Percentiles rank a stretch among this genome's conserved stretches.
phyloP scores from a whole-genome alignment of 2,113 vertebrate genomes.

The Ictalurus furcatus region DNA sequence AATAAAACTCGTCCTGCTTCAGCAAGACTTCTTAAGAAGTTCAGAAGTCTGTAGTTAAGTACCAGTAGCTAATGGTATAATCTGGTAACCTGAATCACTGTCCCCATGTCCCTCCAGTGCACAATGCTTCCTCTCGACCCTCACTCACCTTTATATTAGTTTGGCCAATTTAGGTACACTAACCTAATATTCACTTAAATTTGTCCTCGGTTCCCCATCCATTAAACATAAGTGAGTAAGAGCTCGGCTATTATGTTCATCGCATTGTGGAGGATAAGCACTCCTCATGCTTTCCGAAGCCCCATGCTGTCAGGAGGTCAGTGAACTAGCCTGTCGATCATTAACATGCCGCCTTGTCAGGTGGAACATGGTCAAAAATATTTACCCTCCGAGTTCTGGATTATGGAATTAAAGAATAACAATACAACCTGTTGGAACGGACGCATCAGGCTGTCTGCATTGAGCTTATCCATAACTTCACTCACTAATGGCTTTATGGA shows the following conservation, averaged over 20 bases:
- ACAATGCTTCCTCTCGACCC: too few species aligned
- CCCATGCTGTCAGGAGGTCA: constrained; percentile 16
- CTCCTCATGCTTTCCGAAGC: neutral
- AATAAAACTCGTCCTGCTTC: too few species aligned
- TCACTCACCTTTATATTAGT: neutral
- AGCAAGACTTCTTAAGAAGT: too few species aligned
- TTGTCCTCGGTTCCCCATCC: neutral
- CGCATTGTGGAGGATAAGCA: neutral
- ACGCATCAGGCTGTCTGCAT: neutral
- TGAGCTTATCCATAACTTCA: neutral
- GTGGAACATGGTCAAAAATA: constrained; percentile 25
- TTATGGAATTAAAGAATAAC: neutral
- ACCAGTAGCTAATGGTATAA: neutral
- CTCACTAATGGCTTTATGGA: neutral
- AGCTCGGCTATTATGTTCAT: neutral
- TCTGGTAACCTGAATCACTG: neutral
- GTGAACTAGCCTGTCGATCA: constrained; percentile 33
- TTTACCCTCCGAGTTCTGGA: constrained; percentile 2
- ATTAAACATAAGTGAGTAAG: neutral
- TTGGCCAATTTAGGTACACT: neutral
- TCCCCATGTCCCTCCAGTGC: neutral
- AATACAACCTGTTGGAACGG: neutral
- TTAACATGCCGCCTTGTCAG: constrained; percentile 30
- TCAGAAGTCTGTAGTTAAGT: too few species aligned
- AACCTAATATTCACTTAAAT: neutral